Base-by-base conservation (phyloP, 35 echinoderm and acorn worm species). In the Lytechinus variegatus region DNA sequence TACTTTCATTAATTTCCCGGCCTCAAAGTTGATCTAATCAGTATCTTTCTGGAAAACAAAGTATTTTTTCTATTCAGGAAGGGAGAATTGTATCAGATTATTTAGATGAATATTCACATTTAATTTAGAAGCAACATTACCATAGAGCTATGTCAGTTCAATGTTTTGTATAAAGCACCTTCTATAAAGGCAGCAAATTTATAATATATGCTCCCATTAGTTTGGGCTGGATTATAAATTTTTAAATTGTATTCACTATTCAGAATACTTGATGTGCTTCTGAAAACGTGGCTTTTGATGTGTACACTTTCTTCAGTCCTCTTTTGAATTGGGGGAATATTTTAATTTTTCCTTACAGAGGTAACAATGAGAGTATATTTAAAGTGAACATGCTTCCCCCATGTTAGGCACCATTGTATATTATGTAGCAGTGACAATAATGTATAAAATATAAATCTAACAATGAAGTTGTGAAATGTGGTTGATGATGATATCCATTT, bases 401-500 rank as follows among this genome's bases (percentile, higher is more conserved):
- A 52, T 90, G 88, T 90, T 24, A 14, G 52, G 88, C 88, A 90
- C 88, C n/a, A 33, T 90, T 90, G 88, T 90, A 90, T 90, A 16
- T 9, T 90, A 90, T 28, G 27, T 89, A 89, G 88, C 52, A 90
- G 88, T 90, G 88, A 90, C 27, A 90, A 90, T 90, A 90, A 52
- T 90, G 88, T 90, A 90, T 90, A 90, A 89, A 90, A 90, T 52
- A 33, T 12, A 52, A 90, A 90, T 52, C 27, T 52, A 90, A 90
- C 28, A 54, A 90, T 90, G 88, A 90, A 9, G 52, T 90, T 90
- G 88, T 90, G 52, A 90, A 52, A 90, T 90, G 88, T 90, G 88
- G 88, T 90, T 90, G 88, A 90, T 90, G 88, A 90, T 90, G 88
- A 90, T 90, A 90, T 90, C 11, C 88, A 90, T 44, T 90, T 90